These are phyloP conservation scores for Crotalus horridus DNA, from an alignment of 2,113 vertebrate species.

Conservation along the genomic window DNA sequence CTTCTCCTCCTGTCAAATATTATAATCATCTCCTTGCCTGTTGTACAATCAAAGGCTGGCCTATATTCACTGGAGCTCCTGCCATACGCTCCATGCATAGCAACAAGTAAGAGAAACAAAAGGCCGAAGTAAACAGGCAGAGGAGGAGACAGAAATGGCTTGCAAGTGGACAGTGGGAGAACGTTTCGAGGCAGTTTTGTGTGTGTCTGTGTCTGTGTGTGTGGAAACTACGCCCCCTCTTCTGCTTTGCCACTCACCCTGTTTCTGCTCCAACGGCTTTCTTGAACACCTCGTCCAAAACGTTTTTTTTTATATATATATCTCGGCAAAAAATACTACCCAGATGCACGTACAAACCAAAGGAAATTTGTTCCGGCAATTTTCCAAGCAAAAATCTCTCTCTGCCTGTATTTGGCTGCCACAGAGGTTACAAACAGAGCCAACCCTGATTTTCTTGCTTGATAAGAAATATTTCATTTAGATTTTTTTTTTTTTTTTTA, in stretches of 20 bases:
- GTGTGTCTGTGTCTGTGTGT: accelerated
- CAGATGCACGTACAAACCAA: neutral
- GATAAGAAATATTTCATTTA: neutral
- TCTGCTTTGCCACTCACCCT: neutral
- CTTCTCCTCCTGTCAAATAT: slow-evolving; percentile 65
- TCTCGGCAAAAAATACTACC: neutral
- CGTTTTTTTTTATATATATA: neutral
- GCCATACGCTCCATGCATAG: slow-evolving; percentile 63
- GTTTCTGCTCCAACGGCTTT: neutral
- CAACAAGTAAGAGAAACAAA: slow-evolving; percentile 66
- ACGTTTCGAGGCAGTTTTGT: neutral
- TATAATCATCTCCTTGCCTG: slow-evolving; percentile 69
- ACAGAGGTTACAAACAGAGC: neutral
- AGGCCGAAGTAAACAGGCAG: slow-evolving; percentile 48
- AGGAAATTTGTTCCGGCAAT: neutral
- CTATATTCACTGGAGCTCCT: slow-evolving; percentile 65
- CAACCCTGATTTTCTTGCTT: neutral
- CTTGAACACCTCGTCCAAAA: accelerated
- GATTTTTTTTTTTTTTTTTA: neutral
- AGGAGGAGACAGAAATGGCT: slow-evolving; percentile 24
- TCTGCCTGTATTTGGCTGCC: neutral
- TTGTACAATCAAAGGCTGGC: slow-evolving; percentile 70
- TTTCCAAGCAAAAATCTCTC: slow-evolving; percentile 16
- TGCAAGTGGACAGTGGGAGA: slow-evolving; percentile 14
- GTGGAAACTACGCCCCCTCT: accelerated